Percentiles rank a stretch among this genome's conserved stretches.
Conservation (phyloP, 2,113 vertebrate genomes). For the Uropsilus gracilis region DNA sequence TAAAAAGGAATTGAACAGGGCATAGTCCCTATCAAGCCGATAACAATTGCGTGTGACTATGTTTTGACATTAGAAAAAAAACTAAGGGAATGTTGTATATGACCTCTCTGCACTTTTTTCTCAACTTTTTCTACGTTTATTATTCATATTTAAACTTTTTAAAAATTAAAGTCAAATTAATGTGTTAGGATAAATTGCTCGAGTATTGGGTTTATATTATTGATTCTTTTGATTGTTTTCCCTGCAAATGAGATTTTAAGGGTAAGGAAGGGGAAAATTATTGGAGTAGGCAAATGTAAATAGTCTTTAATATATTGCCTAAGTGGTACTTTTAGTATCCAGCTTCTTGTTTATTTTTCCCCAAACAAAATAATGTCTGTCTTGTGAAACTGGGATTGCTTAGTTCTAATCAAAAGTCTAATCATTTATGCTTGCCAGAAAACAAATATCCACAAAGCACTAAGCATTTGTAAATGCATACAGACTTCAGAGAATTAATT, state of each 20-base stretch:
- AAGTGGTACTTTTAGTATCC: not conserved
- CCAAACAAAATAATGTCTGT: not conserved
- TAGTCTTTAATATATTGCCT: not conserved
- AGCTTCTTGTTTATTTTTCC: not conserved
- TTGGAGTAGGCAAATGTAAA: not conserved
- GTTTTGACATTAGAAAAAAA: not conserved
- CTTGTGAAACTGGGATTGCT: not conserved
- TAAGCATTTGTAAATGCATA: not conserved
- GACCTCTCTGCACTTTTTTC: not conserved
- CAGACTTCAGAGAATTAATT: not conserved
- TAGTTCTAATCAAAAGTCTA: too few species aligned
- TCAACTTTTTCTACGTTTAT: not conserved
- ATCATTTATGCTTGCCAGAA: not conserved
- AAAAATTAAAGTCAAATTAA: not conserved
- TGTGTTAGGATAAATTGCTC: not conserved
- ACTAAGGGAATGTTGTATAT: not conserved
- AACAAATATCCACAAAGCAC: not conserved
- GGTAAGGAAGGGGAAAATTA: not conserved
- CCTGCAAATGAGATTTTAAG: not conserved
- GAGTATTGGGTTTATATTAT: not conserved
- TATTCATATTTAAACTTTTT: not conserved
- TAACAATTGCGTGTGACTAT: not conserved
- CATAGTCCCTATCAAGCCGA: too few species aligned
- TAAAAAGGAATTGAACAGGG: too few species aligned
- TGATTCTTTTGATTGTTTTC: not conserved